Evolutionary conservation across 2,113 vertebrate genomes (phyloP).

Genomic region (Pyxicephalus adspersus): DNA sequence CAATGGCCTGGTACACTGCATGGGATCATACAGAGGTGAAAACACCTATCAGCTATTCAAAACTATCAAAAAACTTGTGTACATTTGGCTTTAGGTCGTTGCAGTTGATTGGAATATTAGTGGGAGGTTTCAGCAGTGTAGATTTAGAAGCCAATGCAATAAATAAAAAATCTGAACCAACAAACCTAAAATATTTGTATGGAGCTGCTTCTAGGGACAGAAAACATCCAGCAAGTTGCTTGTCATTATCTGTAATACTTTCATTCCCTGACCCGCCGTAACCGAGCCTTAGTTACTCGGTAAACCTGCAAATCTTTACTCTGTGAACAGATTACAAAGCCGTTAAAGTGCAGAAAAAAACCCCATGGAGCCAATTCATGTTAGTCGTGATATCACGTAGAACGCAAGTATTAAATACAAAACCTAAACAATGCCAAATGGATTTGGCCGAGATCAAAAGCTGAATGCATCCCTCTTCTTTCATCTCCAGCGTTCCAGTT

Average conservation of each 20-base stretch:
- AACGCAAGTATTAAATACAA: conserved; percentile 74
- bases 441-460: conserved; percentile 76
- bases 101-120: too few species aligned
- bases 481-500: conserved; percentile 81
- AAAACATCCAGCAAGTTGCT: too few species aligned
- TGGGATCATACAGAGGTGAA: too few species aligned
- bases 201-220: too few species aligned
- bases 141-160: too few species aligned
- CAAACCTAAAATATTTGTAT: too few species aligned
- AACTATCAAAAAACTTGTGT: too few species aligned
- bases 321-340: conserved; percentile 60
- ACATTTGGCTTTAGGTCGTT: too few species aligned
- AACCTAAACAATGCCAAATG: conserved; percentile 82
- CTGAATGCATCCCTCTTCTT: conserved; percentile 76
- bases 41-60: too few species aligned
- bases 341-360: conserved; percentile 58
- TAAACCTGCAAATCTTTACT: conserved; percentile 55
- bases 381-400: conserved; percentile 63
- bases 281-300: neutral
- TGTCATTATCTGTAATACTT: neutral
- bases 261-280: neutral
- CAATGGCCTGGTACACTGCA: too few species aligned
- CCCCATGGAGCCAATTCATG: conserved; percentile 63
- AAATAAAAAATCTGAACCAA: too few species aligned
- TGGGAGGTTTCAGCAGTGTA: too few species aligned